Conservation (phyloP, 2,888 invertebrate genomes). For the Erebia ligea region DNA sequence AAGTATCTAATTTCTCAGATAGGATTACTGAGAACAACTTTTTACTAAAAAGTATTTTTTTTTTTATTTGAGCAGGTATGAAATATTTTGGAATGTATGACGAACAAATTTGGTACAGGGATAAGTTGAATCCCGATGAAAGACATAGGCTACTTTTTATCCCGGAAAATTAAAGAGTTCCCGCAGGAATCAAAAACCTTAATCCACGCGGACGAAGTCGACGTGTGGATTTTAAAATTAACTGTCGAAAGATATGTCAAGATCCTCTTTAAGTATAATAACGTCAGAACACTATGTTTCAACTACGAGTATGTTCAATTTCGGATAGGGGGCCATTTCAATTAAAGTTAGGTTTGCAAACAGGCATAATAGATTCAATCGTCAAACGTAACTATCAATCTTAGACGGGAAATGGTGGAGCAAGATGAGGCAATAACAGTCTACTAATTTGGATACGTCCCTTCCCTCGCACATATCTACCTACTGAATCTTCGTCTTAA, state of each 20-base stretch:
- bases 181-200: too few species aligned
- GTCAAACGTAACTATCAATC: conserved; percentile 56
- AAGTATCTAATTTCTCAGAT: too few species aligned
- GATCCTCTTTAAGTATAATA: neutral
- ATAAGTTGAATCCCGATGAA: too few species aligned
- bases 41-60: neutral
- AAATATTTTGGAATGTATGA: neutral
- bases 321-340: neutral
- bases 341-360: neutral
- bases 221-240: too few species aligned
- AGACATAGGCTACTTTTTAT: too few species aligned
- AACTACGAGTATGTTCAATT: too few species aligned
- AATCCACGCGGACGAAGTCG: too few species aligned
- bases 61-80: neutral
- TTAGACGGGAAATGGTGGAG: conserved; percentile 55
- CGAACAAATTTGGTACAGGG: neutral
- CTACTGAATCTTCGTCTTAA: neutral
- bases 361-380: conserved; percentile 18
- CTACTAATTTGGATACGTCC: neutral
- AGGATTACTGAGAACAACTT: neutral
- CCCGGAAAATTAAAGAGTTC: too few species aligned
- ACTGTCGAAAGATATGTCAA: too few species aligned
- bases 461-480: neutral
- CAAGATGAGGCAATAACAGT: conserved; percentile 34
- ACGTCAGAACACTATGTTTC: neutral